Evolutionary conservation across 2,113 vertebrate species (phyloP), one percentile per base, ranked within the genome.

Genomic region (Galeopterus variegatus): DNA sequence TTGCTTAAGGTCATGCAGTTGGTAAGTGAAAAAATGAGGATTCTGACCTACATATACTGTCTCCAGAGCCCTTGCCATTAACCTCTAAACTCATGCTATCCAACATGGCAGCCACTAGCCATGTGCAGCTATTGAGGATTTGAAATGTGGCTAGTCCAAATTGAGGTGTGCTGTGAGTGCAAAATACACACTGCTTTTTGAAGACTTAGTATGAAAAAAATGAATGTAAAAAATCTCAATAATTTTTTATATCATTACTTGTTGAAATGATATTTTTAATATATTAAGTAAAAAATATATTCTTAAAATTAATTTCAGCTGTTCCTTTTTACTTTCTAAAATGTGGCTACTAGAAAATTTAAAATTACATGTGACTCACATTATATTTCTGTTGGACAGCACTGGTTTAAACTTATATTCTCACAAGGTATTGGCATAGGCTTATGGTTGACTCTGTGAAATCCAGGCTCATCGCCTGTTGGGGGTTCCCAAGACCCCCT

Each of bases 251-350:
- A 75, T 90, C 14, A 52, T 73, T 81, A 88, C 8, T 73, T n/a
- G 41, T 83, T 84, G 41, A 90, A 73, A 94, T 60, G 36, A 85
- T 88, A 69, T 73, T 92, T 88, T 95, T 70, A 85, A 58, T 72
- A 31, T 60, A 52, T n/a, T 77, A 36, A 3, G 36, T 75, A 84
- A 50, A 62, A 90, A 69, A 65, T 72, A 62, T 41, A 48, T 19
- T 64, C 41, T 70, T 81, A 50, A 87, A 91, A 52, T 88, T 50
- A 48, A 75, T 65, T 84, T 89, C 21, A 33, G n/a, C 45, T 77
- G 17, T 72, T 73, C 77, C n/a, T 76, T 76, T 93, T 90, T 28
- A 28, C 8, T 50, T 72, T 83, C 70, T 64, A 81, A 54, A 75
- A 75, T 48, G 48, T 50, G 62, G 52, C 83, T 70, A 33, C 19